Evolutionary conservation across 1,140 invertebrate species (phyloP), one percentile per base, ranked within the genome.

Genomic region (Globodera rostochiensis): DNA sequence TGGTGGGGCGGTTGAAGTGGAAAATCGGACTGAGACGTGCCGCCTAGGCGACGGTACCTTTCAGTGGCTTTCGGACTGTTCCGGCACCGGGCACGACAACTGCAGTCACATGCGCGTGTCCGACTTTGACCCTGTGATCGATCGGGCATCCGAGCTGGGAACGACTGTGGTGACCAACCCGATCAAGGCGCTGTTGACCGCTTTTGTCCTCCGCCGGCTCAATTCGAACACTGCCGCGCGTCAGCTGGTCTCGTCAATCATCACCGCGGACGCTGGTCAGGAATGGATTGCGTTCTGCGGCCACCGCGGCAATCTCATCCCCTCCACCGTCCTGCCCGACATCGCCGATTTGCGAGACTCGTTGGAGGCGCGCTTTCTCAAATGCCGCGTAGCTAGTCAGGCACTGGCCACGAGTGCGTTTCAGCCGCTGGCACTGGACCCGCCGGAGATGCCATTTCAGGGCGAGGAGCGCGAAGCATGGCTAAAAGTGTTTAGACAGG

Each of bases 161-260:
- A 9, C 73, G 4, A 50, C 21, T 3, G 4, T 8, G 7, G 45
- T 74, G 8, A 4, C n/a, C 8, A 74, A 21, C 4, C n/a, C 73
- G 25, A 4, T 74, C 4, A 74, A 74, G 36, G 25, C 46, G 4
- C 46, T 74, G 11, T 5, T 74, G 21, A 13, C 73, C 1, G 36
- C 4, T 13, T 60, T 60, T 19, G 15, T 74, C 13, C 11, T 60
- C 21, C 60, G 49, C 15, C 7, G 11, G 9, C 21, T 25, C 9
- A 47, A 74, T 11, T 74, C 49, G 13, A 74, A 74, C 60, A 57
- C 50, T 57, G 60, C 49, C 73, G 60, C 50, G 4, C 21, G 25
- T 60, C 50, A 60, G 21, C 46, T 50, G 49, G 11, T 9, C n/a
- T 4, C 11, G 11, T 9, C 50, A 13, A 74, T 74, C 11, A 9